A percentile compares a stretch with the other conserved stretches of the same genome.
Conservation (phyloP, 2,113 vertebrate species). For the Chlamydotis undulata region DNA sequence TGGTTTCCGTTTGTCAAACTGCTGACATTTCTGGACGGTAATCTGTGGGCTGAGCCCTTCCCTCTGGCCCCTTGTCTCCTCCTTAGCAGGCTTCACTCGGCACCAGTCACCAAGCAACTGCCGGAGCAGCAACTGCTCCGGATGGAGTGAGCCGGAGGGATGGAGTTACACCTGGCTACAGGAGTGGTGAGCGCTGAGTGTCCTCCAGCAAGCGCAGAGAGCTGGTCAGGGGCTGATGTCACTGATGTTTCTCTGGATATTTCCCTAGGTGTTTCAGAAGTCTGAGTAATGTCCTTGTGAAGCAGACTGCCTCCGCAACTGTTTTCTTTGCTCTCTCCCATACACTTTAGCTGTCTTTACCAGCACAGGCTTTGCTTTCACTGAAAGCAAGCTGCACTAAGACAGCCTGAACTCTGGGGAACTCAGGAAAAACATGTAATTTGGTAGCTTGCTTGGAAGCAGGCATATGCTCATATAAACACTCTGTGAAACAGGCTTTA, state of each 20-base stretch:
- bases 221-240: neutral
- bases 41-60: neutral
- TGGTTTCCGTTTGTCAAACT: neutral
- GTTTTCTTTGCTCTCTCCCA: neutral
- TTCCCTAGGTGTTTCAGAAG: neutral
- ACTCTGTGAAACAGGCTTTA: neutral
- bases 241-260: neutral
- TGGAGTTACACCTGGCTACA: no score
- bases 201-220: neutral
- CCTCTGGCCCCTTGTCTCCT: neutral
- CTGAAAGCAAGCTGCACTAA: neutral
- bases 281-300: neutral
- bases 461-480: neutral
- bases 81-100: fast-evolving
- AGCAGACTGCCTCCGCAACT: neutral
- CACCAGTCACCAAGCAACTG: neutral
- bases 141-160: fast-evolving
- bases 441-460: neutral
- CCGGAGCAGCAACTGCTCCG: fast-evolving
- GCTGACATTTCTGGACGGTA: neutral
- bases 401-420: neutral
- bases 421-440: neutral
- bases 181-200: neutral
- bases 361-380: neutral
- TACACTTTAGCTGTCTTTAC: neutral